Conservation (phyloP, 1,140 invertebrate genomes). For the Heterodera carotae region DNA sequence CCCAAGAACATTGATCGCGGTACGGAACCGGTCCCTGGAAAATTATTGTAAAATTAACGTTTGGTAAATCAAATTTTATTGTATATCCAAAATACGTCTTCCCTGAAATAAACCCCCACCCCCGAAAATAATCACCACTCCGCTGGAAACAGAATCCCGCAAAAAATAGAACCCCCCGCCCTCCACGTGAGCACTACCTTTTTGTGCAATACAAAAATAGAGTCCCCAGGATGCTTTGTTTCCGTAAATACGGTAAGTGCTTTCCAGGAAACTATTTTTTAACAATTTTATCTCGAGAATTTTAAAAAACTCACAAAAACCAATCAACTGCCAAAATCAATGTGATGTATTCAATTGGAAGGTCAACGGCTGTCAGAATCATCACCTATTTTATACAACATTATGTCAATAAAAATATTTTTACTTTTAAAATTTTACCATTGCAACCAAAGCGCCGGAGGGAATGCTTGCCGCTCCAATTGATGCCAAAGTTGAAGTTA, state of each 20-base stretch:
- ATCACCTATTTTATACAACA: conserved; percentile 68
- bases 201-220: too few relatives aligned
- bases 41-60: too few relatives aligned
- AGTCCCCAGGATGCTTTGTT: too few relatives aligned
- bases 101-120: too few relatives aligned
- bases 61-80: too few relatives aligned
- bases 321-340: conserved; percentile 93
- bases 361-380: conserved; percentile 87
- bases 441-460: conserved; percentile 84
- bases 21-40: conserved; percentile 81
- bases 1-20: conserved; percentile 92
- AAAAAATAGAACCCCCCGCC: too few relatives aligned
- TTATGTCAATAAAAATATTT: not conserved
- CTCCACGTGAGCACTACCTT: too few relatives aligned
- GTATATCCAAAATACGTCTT: too few relatives aligned
- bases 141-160: too few relatives aligned
- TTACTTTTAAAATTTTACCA: conserved; percentile 74
- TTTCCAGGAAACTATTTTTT: not conserved
- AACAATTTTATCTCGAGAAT: conserved; percentile 6
- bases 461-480: conserved; percentile 94
- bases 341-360: conserved; percentile 85
- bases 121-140: too few relatives aligned
- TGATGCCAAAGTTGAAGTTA: conserved; percentile 90
- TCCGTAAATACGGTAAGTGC: too few relatives aligned
- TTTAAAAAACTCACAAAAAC: conserved; percentile 72